Evolutionary conservation across 2,888 invertebrate genomes (phyloP).

Genomic region (Prenolepis imparis): DNA sequence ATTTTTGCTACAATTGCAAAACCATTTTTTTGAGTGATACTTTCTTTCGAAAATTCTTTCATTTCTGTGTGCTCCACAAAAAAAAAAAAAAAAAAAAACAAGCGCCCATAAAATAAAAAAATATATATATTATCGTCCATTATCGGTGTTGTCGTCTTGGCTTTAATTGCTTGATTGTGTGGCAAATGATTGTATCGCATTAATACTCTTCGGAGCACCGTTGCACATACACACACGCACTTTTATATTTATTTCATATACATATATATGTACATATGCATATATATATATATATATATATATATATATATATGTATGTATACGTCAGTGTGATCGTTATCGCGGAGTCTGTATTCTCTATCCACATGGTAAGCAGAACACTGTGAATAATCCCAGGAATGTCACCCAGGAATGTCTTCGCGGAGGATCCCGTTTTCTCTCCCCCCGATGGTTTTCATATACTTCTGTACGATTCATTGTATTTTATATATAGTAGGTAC

Average conservation of each 20-base stretch:
- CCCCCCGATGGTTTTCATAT: conserved; percentile 12
- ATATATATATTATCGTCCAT: conserved; percentile 56
- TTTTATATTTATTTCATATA: conserved; percentile 56
- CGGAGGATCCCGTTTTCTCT: conserved; percentile 23
- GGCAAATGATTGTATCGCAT: conserved; percentile 75
- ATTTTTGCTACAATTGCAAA: too few species aligned
- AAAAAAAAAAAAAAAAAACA: too few species aligned
- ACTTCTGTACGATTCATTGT: conserved; percentile 45
- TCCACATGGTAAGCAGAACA: conserved; percentile 37
- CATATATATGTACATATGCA: not conserved
- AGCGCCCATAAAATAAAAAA: too few species aligned
- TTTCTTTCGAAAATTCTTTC: conserved; percentile 17
- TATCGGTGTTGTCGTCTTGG: conserved; percentile 81
- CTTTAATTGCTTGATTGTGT: conserved; percentile 80
- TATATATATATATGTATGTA: not conserved
- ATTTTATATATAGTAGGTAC: conserved; percentile 36
- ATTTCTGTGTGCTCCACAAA: conserved; percentile 31
- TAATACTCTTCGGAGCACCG: conserved; percentile 73
- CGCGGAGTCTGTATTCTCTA: conserved; percentile 31
- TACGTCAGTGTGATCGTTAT: conserved; percentile 48
- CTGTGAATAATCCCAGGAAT: conserved; percentile 33
- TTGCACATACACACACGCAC: conserved; percentile 75
- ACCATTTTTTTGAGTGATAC: too few species aligned
- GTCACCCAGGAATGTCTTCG: conserved; percentile 37
- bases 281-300: too few species aligned